Evolutionary conservation across 2,113 vertebrate genomes (phyloP), one percentile per base, ranked within the genome.

Genomic region (Suncus etruscus): DNA sequence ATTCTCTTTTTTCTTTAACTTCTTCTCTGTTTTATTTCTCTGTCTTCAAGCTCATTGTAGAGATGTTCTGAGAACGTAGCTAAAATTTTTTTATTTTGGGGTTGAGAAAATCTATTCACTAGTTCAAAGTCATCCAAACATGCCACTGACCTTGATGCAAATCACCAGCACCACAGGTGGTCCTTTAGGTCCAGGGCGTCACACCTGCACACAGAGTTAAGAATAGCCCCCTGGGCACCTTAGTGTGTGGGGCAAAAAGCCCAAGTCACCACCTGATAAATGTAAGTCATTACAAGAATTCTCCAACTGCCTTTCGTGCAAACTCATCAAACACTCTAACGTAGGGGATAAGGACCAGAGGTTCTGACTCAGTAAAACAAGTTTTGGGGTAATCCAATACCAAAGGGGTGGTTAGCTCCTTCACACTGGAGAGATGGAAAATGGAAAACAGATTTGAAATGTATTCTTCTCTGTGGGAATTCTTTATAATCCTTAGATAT

Each of bases 381-480:
- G 8, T 14, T 32, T 22, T 11, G 1, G 11, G 29, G 16, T 8
- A 32, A 39, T 20, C 58, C 58, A 61, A 25, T 66, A 66, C 10
- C 10, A 66, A 20, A 29, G 65, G 7, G 6, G 8, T 66, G 65
- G 6, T 25, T 20, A 20, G 15, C 16, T 61, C 58, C 18, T 20
- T 69, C 63, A 18, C 7, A 31, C 8, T 25, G 61, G 20, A 61
- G 3, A 11, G 8, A 1, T 0, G 0, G 4, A 48, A 0, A 20
- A 20, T 2, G 47, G 63, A 54, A 20, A 45, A 14, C 0, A 22
- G 16, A 24, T 39, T 45, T 70, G 51, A 86, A 51, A 73, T 39
- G 14, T 27, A 39, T 14, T 10, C 68, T 85, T 78, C 77, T 87
- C 20, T 22, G 6, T 61, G n/a, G 68, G 75, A 81, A 84, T 61